These are phyloP conservation scores for Gallinago stenura DNA, from an alignment of 2,797 vertebrate species.

Conservation along the genomic window DNA sequence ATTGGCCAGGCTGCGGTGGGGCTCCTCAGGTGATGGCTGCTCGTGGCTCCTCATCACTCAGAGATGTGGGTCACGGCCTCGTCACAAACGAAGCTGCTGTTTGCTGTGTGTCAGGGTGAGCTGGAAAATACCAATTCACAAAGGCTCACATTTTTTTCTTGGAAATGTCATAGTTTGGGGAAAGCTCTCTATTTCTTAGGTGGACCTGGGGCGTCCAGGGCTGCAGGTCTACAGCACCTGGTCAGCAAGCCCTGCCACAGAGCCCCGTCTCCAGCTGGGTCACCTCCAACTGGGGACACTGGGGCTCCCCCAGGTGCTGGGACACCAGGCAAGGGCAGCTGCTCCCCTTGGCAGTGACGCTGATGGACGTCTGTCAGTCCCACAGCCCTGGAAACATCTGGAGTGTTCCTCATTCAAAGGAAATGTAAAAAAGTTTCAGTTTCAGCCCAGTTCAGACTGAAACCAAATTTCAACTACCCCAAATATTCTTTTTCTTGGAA, in stretches of 20 bases:
- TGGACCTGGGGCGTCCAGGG: background rate
- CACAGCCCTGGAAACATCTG: background rate
- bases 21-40: rapidly evolving
- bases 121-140: background rate
- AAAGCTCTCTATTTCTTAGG: rapidly evolving
- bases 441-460: background rate
- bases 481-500: background rate
- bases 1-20: rapidly evolving
- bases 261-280: background rate
- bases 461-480: background rate
- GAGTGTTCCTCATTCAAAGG: background rate
- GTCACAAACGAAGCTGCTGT: background rate
- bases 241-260: background rate
- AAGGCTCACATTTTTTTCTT: background rate
- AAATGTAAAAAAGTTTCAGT: background rate
- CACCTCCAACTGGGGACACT: background rate
- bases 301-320: background rate
- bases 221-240: background rate
- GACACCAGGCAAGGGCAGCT: background rate
- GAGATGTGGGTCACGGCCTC: background rate
- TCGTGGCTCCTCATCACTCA: background rate
- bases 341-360: background rate
- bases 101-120: background rate
- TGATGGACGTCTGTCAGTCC: background rate
- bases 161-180: rapidly evolving